A percentile compares a stretch with the other conserved stretches of the same genome.
Conservation (phyloP, 1,140 invertebrate species). For the Lethrus apterus region DNA sequence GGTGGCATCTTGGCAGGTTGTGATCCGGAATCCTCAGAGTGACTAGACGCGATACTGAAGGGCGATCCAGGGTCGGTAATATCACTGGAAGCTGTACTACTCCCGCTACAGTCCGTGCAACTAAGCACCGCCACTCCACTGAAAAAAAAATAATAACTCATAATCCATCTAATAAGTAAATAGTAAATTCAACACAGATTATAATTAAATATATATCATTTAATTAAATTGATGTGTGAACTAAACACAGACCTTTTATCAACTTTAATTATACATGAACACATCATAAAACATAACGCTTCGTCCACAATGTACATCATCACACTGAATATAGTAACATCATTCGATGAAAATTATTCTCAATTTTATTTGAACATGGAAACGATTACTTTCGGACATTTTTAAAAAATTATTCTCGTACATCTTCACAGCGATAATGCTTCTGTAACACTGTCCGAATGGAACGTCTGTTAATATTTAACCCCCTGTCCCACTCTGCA, state of each 20-base stretch:
- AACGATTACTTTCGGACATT: too few species aligned
- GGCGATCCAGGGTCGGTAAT: conserved; percentile 76
- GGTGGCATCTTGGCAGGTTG: conserved; percentile 43
- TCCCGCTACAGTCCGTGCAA: conserved; percentile 53
- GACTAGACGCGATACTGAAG: conserved; percentile 54
- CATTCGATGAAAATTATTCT: too few species aligned
- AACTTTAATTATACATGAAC: too few species aligned
- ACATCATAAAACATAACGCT: too few species aligned
- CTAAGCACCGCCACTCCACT: conserved; percentile 64
- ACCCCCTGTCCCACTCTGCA: conserved; percentile 3
- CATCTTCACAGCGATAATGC: conserved; percentile 4
- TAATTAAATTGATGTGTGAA: too few species aligned
- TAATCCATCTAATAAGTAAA: too few species aligned
- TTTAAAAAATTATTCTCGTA: not conserved
- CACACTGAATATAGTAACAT: too few species aligned
- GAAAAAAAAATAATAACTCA: conserved; percentile 37
- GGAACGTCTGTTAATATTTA: conserved; percentile 11
- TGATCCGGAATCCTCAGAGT: conserved; percentile 37
- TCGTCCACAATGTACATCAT: too few species aligned
- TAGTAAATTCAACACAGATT: too few species aligned
- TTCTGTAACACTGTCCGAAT: conserved; percentile 12
- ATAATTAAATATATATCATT: too few species aligned
- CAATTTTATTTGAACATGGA: too few species aligned
- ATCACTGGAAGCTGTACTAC: conserved; percentile 62
- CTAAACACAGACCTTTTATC: too few species aligned